Percentiles rank a stretch among this genome's conserved stretches.
Conservation (phyloP, 2,113 vertebrate genomes). For the Butastur rufipennis region DNA sequence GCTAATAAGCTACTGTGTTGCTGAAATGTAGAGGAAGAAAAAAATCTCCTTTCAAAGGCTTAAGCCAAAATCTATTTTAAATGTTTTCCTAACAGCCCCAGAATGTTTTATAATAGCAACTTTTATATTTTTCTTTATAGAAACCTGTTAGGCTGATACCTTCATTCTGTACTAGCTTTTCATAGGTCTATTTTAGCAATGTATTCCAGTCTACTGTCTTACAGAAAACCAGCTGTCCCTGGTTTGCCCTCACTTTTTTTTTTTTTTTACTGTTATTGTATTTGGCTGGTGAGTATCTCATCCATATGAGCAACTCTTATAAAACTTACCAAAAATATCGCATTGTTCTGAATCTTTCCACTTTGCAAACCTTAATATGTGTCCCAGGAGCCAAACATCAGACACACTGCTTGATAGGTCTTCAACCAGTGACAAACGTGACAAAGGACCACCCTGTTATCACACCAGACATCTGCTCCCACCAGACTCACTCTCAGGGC, state of each 20-base stretch:
- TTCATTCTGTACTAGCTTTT: background rate
- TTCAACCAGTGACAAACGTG: background rate
- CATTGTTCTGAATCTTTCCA: background rate
- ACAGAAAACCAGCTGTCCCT: background rate
- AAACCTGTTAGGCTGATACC: background rate
- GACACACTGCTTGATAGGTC: background rate
- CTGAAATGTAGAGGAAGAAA: background rate
- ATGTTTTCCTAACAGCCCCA: background rate
- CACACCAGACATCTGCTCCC: background rate
- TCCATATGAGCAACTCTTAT: background rate
- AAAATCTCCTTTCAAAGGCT: background rate
- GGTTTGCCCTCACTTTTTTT: background rate
- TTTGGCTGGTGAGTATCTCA: background rate
- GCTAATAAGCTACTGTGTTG: background rate
- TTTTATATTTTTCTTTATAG: background rate
- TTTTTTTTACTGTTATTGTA: background rate
- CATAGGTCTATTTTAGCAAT: background rate
- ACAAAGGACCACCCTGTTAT: background rate
- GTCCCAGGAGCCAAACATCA: background rate
- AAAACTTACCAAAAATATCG: background rate
- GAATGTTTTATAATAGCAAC: background rate
- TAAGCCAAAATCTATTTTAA: conserved; percentile 1
- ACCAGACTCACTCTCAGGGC: background rate
- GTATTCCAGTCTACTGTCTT: background rate
- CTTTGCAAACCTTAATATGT: background rate